A percentile compares a stretch with the other conserved stretches of the same genome.
phyloP scores from a whole-genome alignment of 2,888 invertebrate species.

The Elaeidobius kamerunicus region DNA sequence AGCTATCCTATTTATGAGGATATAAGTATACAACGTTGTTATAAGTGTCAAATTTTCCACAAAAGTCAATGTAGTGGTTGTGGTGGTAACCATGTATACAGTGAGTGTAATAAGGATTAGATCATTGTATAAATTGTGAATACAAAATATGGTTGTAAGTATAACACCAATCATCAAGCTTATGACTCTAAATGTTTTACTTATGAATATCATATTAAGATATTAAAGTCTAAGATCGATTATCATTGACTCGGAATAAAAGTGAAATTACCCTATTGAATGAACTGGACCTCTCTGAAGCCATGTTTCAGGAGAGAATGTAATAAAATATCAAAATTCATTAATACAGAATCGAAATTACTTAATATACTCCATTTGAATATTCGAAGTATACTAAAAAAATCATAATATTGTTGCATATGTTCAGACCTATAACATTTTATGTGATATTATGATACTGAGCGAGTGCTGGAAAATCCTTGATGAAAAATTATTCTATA shows the following conservation, averaged over 20 bases:
- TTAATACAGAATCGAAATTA: neutral
- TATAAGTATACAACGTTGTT: neutral
- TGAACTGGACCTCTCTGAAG: no score
- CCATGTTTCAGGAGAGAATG: no score
- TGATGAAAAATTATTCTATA: neutral
- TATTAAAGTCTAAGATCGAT: no score
- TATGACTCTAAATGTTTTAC: neutral
- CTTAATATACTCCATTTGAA: neutral
- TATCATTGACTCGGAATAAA: no score
- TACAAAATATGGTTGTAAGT: neutral
- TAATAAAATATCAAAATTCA: neutral
- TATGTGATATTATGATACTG: slow-evolving; percentile 4
- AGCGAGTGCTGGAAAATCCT: slow-evolving; percentile 2
- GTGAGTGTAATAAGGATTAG: no score
- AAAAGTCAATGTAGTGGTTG: neutral
- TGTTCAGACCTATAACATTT: neutral
- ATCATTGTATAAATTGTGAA: neutral
- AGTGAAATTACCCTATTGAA: no score
- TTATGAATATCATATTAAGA: neutral
- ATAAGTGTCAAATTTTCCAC: neutral
- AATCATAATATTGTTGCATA: neutral
- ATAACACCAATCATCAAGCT: neutral
- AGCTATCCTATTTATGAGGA: neutral
- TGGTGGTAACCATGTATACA: no score
- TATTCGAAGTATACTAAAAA: slow-evolving; percentile 1